Evolutionary conservation across 2,113 vertebrate genomes (phyloP), one percentile per base, ranked within the genome.

Genomic region (Tringa solitaria): DNA sequence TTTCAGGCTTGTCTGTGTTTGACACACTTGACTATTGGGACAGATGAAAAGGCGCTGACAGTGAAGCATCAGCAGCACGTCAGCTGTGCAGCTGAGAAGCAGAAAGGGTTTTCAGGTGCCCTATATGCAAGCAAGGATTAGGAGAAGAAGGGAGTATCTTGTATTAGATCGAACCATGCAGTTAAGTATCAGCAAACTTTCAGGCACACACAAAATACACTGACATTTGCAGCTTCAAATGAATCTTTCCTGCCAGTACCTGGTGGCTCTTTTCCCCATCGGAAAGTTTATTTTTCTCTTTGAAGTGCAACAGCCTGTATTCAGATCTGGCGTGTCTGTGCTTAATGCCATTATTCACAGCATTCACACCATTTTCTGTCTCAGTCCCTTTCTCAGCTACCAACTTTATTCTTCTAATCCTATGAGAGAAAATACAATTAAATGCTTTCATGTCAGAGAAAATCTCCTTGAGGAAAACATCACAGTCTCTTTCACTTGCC

Each of bases 311-410:
- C 94, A 95, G 94, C 92, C 91, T 96, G 24, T 94, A 33, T 9
- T 98, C 97, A 84, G 96, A 84, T 57, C 86, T 97, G 91, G 85
- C 51, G 3, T 95, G 94, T 73, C 95, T 96, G 90, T 96, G 90
- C 88, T 95, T 98, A 10, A 91, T 68, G 18, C 79, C 73, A 50
- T 94, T 91, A 84, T 67, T 79, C 63, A 96, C 83, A 88, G 81
- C 67, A 63, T 28, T 87, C 41, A 93, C 75, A 33, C 94, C 81
- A 51, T 73, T 93, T 50, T 97, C 97, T 56, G 95, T 98, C 95
- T 97, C 97, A 0, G 96, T 97, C 21, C 94, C 97, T 90, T 98
- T 98, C 95, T 98, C 97, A 90, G 97, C 95, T 82, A 98, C 89
- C 85, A 96, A 37, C 87, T 93, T 98, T 15, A 95, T 68, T 86